Percentiles rank a stretch among this genome's conserved stretches.
Conservation (phyloP, 1,140 invertebrate genomes). For the Arctopsyche grandis region DNA sequence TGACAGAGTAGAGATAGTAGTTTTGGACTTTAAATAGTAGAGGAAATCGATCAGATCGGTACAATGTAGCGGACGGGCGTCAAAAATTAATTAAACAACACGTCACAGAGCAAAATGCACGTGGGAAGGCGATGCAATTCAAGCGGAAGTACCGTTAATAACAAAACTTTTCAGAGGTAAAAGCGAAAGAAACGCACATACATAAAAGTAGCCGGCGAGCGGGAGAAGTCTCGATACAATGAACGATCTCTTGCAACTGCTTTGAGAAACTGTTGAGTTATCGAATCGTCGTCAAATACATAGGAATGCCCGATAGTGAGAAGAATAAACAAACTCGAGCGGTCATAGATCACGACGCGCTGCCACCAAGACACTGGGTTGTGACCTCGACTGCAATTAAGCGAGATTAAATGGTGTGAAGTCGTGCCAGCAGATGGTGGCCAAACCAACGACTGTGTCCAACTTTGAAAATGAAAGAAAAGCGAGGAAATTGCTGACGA, state of each 20-base stretch:
- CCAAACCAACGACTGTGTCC: neutral
- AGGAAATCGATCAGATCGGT: too few species aligned
- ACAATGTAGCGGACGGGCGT: too few species aligned
- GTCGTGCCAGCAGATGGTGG: neutral
- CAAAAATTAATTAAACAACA: too few species aligned
- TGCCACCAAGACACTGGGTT: neutral
- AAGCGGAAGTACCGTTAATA: too few species aligned
- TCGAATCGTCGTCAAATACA: constrained; percentile 11
- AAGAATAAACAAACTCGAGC: constrained; percentile 1
- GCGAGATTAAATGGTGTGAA: neutral
- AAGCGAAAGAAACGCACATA: neutral
- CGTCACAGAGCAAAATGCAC: too few species aligned
- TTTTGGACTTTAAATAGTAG: too few species aligned
- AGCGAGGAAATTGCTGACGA: neutral
- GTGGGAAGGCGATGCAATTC: too few species aligned
- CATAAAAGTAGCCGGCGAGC: neutral
- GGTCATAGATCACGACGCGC: constrained; percentile 15
- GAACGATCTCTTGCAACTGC: neutral
- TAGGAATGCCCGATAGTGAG: constrained; percentile 4
- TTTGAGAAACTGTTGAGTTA: neutral
- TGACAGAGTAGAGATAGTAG: too few species aligned
- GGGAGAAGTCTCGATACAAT: neutral
- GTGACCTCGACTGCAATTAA: constrained; percentile 15
- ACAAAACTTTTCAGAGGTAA: neutral
- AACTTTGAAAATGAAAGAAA: neutral